Conservation (phyloP, 1,140 invertebrate genomes). For the Pygmarrhopalites habei region DNA sequence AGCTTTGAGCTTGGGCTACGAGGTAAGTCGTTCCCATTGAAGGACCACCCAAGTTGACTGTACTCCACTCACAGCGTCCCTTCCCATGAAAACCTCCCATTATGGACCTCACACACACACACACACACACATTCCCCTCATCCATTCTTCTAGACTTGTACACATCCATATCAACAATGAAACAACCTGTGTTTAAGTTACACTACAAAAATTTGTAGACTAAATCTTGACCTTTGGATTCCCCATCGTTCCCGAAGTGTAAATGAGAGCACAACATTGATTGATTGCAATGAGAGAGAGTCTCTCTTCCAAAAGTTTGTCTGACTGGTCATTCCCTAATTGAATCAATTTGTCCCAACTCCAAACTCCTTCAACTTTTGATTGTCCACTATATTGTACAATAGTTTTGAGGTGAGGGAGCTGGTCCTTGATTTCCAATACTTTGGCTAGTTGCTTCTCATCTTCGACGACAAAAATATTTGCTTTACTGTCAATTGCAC, state of each 20-base stretch:
- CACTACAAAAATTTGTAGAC: no score
- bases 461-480: constrained; percentile 87
- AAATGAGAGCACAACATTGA: constrained; percentile 84
- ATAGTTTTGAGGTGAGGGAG: constrained; percentile 74
- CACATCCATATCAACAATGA: no score
- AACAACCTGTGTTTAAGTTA: no score
- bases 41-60: no score
- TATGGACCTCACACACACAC: no score
- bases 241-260: constrained; percentile 86
- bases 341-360: constrained; percentile 72
- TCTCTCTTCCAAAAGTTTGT: constrained; percentile 60
- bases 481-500: constrained; percentile 61
- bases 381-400: constrained; percentile 66
- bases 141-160: no score
- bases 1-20: no score
- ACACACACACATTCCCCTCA: no score
- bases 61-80: no score
- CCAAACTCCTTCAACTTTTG: constrained; percentile 43
- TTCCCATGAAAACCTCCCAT: no score
- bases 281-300: constrained; percentile 68
- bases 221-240: constrained; percentile 89
- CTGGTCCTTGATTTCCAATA: constrained; percentile 60
- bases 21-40: no score
- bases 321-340: constrained; percentile 62
- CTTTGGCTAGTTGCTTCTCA: constrained; percentile 76